These are phyloP conservation scores for Halocaridina rubra DNA, from an alignment of 2,888 invertebrate species.

Conservation along the genomic window DNA sequence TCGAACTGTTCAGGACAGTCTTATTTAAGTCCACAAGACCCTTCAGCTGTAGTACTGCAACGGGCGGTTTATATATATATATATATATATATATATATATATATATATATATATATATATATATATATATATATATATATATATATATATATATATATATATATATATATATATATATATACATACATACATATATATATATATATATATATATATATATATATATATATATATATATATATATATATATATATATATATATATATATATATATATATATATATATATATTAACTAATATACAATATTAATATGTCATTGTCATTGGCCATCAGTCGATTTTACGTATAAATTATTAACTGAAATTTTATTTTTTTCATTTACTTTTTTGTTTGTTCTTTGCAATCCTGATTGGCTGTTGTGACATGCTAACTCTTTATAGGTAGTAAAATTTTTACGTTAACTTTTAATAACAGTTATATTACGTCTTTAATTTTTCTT, in stretches of 20 bases:
- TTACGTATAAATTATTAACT: no score
- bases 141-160: neutral
- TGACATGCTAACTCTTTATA: no score
- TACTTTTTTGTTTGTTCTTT: neutral
- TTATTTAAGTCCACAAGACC: no score
- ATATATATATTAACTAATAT: neutral
- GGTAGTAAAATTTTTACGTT: no score
- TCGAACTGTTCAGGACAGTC: no score
- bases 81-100: neutral
- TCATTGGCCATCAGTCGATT: no score
- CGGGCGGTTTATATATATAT: neutral
- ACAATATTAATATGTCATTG: no score
- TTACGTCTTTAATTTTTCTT: no score
- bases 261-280: neutral
- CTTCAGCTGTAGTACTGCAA: no score
- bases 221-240: neutral
- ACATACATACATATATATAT: constrained; percentile 4
- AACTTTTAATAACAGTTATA: no score
- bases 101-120: constrained; percentile 14
- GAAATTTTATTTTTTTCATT: neutral
- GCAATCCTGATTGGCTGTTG: no score
- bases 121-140: neutral
- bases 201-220: constrained; percentile 14
- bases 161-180: constrained; percentile 4
- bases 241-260: neutral